Percentiles rank a stretch among this genome's conserved stretches.
phyloP scores from a whole-genome alignment of 2,888 invertebrate genomes.

The Endomychus coccineus region DNA sequence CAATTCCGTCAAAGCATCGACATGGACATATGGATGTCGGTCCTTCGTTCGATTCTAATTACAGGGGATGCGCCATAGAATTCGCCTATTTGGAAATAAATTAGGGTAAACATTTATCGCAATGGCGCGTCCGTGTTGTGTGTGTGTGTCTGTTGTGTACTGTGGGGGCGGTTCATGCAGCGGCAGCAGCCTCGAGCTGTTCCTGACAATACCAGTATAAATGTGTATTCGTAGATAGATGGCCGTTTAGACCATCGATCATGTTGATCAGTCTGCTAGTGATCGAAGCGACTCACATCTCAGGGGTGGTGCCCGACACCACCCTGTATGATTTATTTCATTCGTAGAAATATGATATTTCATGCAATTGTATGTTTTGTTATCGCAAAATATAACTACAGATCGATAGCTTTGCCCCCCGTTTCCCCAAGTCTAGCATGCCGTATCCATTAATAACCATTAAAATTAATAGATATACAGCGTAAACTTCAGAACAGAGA shows the following conservation, averaged over 20 bases:
- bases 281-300: constrained; percentile 29
- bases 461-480: too few relatives aligned
- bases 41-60: too few relatives aligned
- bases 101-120: constrained; percentile 27
- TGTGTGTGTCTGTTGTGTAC: constrained; percentile 22
- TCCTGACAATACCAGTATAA: constrained; percentile 35
- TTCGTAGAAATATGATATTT: too few relatives aligned
- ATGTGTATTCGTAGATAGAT: constrained; percentile 37
- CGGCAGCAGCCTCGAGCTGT: constrained; percentile 27
- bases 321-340: constrained; percentile 25
- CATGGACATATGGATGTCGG: too few relatives aligned
- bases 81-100: constrained; percentile 23
- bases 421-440: too few relatives aligned
- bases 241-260: constrained; percentile 38
- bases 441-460: too few relatives aligned
- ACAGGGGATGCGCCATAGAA: constrained; percentile 5
- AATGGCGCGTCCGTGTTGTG: constrained; percentile 22
- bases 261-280: constrained; percentile 38
- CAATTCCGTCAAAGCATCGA: too few relatives aligned
- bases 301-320: constrained; percentile 23
- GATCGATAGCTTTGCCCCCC: too few relatives aligned
- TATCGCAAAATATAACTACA: too few relatives aligned
- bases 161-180: constrained; percentile 20
- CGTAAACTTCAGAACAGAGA: too few relatives aligned
- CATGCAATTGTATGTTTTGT: too few relatives aligned